phyloP scores from a whole-genome alignment of 2,888 invertebrate species.

The Spilosoma lubricipeda region DNA sequence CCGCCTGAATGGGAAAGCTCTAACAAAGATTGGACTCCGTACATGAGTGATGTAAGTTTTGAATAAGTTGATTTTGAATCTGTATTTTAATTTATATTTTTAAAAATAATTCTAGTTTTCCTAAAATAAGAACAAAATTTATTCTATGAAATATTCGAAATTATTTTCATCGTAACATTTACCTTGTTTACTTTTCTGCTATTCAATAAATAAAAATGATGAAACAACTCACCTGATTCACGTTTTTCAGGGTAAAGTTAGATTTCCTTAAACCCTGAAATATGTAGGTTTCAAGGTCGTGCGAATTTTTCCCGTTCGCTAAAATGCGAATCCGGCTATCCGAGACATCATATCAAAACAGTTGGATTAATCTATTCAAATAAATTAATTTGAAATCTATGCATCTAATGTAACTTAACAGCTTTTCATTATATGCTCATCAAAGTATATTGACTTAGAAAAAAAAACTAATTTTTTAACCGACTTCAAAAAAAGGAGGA shows the following conservation, averaged over 20 bases:
- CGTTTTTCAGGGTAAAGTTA: background rate
- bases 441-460: too few relatives aligned
- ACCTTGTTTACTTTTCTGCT: background rate
- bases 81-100: background rate
- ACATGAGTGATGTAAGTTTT: constrained; percentile 80
- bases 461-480: too few relatives aligned
- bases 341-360: background rate
- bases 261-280: background rate
- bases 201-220: background rate
- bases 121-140: too few relatives aligned
- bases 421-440: too few relatives aligned
- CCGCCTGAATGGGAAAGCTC: constrained; percentile 78
- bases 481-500: too few relatives aligned
- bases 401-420: background rate
- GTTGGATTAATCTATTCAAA: background rate
- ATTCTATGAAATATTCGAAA: background rate
- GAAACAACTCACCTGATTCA: background rate
- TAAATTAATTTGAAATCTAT: too few relatives aligned
- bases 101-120: background rate
- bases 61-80: background rate
- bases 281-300: background rate
- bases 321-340: background rate
- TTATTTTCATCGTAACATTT: background rate
- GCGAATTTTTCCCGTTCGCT: background rate
- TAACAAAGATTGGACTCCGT: constrained; percentile 79